These are phyloP conservation scores for Crossaster papposus DNA, from an alignment of 53 echinoderm and acorn worm genomes.

Conservation along the genomic window DNA sequence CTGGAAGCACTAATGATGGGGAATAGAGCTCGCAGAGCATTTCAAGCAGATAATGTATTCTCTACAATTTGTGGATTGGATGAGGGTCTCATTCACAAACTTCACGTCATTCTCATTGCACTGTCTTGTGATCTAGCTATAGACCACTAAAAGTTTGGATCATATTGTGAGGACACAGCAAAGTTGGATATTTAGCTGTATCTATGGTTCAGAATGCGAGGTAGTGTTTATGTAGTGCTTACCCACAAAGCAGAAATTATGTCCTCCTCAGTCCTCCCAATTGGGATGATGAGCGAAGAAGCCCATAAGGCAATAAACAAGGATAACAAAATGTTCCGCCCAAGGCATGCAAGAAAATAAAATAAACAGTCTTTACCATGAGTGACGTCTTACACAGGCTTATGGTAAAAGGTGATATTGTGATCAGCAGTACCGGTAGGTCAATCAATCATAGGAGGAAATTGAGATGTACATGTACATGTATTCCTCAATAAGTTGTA, in stretches of 20 bases:
- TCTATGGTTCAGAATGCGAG: conserved; percentile 43
- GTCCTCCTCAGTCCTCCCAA: conserved; percentile 42
- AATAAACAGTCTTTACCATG: too few species aligned
- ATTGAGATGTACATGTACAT: too few species aligned
- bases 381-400: too few species aligned
- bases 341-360: too few species aligned
- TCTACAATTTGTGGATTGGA: conserved; percentile 62
- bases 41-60: conserved; percentile 46
- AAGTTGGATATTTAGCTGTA: conserved; percentile 18
- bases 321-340: conserved; percentile 6
- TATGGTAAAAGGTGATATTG: too few species aligned
- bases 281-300: too few species aligned
- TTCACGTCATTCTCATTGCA: conserved; percentile 52
- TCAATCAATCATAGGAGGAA: too few species aligned
- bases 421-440: too few species aligned
- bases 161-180: conserved; percentile 52
- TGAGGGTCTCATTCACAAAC: conserved; percentile 30
- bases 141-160: conserved; percentile 41
- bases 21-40: conserved; percentile 73
- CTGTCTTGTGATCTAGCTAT: conserved; percentile 35
- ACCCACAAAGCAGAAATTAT: conserved; percentile 39
- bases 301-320: conserved; percentile 10
- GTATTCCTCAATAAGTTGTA: too few species aligned
- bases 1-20: conserved; percentile 65
- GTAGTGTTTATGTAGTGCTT: conserved; percentile 31